phyloP scores from a whole-genome alignment of 2,888 invertebrate species.

The Amiota mariae region DNA sequence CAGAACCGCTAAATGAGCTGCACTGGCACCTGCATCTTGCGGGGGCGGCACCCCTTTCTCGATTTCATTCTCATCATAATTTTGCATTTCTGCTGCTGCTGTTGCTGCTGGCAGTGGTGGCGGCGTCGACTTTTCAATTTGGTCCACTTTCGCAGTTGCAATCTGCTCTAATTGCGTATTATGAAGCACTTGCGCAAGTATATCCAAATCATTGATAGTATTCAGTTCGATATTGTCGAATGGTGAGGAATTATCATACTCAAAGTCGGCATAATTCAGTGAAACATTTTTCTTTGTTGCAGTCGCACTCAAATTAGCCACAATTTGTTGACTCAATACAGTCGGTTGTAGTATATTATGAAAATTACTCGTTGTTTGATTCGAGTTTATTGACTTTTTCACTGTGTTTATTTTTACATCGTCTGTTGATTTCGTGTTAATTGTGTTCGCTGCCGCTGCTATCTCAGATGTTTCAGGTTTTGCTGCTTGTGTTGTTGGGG shows the following conservation, averaged over 20 bases:
- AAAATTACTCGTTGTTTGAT: constrained; percentile 60
- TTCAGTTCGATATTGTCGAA: constrained; percentile 95
- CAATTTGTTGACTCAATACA: constrained; percentile 54
- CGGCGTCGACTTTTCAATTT: background rate
- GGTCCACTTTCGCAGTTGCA: background rate
- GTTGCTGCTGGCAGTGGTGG: constrained; percentile 1
- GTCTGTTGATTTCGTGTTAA: constrained; percentile 20
- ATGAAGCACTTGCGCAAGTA: constrained; percentile 86
- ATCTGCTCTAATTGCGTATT: constrained; percentile 62
- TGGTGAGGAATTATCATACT: constrained; percentile 92
- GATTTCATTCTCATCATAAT: background rate
- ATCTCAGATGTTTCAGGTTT: constrained; percentile 16
- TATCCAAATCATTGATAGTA: constrained; percentile 93
- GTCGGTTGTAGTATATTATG: constrained; percentile 73
- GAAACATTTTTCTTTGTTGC: constrained; percentile 48
- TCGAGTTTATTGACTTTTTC: constrained; percentile 58
- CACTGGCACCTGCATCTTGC: background rate
- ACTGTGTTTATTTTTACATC: constrained; percentile 27
- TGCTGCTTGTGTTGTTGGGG: background rate
- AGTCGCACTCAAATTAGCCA: constrained; percentile 46
- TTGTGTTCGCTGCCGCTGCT: constrained; percentile 23
- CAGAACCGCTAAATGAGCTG: constrained; percentile 48
- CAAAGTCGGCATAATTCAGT: constrained; percentile 84
- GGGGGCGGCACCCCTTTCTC: background rate
- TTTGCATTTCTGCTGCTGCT: background rate